Evolutionary conservation across 2,797 vertebrate genomes (phyloP).

Genomic region (Leptoclinus maculatus): DNA sequence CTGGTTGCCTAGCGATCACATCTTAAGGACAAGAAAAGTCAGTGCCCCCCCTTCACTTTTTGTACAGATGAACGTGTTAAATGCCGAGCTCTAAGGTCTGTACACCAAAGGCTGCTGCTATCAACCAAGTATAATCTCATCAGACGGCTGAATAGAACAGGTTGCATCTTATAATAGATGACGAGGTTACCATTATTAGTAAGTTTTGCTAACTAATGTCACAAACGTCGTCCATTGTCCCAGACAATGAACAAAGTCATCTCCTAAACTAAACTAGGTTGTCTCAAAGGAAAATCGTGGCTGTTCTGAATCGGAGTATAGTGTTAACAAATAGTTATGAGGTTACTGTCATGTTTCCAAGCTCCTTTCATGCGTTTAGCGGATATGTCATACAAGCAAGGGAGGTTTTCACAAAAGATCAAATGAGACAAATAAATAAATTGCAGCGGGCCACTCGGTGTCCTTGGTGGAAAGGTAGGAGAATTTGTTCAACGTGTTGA

Average conservation of each 20-base stretch:
- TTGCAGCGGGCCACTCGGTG: not conserved
- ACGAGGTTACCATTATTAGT: too few relatives aligned
- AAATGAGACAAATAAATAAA: constrained; percentile 16
- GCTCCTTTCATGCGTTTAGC: not conserved
- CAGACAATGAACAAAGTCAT: too few relatives aligned
- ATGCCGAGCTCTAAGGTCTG: too few relatives aligned
- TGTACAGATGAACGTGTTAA: too few relatives aligned
- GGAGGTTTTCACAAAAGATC: not conserved
- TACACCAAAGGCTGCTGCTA: too few relatives aligned
- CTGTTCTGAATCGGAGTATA: not conserved
- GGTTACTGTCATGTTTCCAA: not conserved
- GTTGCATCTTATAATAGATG: too few relatives aligned
- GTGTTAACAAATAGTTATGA: not conserved
- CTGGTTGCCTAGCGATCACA: too few relatives aligned
- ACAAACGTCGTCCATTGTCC: not conserved
- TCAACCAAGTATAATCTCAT: too few relatives aligned
- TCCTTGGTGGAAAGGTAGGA: constrained; percentile 5
- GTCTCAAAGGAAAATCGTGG: not conserved
- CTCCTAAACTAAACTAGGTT: not conserved
- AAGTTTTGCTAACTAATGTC: not conserved
- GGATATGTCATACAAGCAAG: not conserved
- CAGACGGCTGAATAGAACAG: too few relatives aligned
- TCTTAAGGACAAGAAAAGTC: too few relatives aligned
- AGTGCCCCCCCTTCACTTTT: too few relatives aligned
- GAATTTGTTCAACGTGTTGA: constrained; percentile 31